These are phyloP conservation scores for Falco columbarius DNA, from an alignment of 2,797 vertebrate genomes.

Conservation along the genomic window DNA sequence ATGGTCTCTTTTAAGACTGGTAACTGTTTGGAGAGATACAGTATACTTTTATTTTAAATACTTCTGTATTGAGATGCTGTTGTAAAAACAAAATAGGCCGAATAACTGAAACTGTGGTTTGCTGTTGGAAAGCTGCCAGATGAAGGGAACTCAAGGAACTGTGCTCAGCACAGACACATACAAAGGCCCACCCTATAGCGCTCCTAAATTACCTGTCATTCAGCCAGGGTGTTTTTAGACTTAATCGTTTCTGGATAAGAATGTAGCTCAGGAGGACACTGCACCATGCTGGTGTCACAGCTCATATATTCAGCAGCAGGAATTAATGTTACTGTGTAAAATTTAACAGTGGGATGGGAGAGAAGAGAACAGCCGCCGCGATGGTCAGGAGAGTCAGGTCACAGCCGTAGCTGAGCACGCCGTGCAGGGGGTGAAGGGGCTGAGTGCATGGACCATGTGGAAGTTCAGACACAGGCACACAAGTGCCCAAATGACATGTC, in stretches of 20 bases:
- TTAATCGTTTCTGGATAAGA: slow-evolving; percentile 63
- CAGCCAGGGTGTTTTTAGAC: slow-evolving; percentile 41
- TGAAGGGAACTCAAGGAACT: not conserved
- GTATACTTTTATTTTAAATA: slow-evolving; percentile 41
- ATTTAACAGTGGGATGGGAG: not conserved
- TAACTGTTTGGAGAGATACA: not conserved
- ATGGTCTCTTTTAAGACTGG: not conserved
- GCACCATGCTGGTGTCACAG: slow-evolving; percentile 38
- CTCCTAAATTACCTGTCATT: slow-evolving; percentile 72
- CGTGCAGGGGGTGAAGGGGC: not conserved
- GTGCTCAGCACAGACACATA: not conserved
- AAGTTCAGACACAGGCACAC: not conserved
- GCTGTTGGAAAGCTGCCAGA: slow-evolving; percentile 34
- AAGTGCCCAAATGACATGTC: not conserved
- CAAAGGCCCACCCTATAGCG: slow-evolving; percentile 14
- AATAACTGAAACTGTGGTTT: slow-evolving; percentile 4
- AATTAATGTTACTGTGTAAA: slow-evolving; percentile 59
- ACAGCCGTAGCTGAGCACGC: accelerated
- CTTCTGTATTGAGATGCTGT: not conserved
- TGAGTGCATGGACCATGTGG: accelerated
- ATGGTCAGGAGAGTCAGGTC: not conserved
- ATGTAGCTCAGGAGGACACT: slow-evolving; percentile 40
- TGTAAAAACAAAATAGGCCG: slow-evolving; percentile 35
- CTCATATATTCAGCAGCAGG: slow-evolving; percentile 49
- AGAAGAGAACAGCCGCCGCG: not conserved